Percentiles rank a stretch among this genome's conserved stretches.
phyloP scores from a whole-genome alignment of 2,113 vertebrate genomes.

The Micronisus gabar region DNA sequence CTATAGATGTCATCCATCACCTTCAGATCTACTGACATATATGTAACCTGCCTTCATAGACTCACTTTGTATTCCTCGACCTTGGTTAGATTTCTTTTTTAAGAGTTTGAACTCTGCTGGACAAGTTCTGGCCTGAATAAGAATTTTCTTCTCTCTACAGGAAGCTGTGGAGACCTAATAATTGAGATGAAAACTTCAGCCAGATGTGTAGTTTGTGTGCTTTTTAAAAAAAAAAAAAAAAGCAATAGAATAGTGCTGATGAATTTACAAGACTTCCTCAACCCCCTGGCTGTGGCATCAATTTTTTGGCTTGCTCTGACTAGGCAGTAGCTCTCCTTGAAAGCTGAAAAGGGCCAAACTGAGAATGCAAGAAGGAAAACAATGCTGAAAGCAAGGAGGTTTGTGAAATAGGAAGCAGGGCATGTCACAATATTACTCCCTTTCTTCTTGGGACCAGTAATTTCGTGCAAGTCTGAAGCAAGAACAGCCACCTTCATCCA shows the following conservation, averaged over 20 bases:
- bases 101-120: constrained; percentile 1
- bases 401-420: not conserved
- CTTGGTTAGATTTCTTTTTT: constrained; percentile 6
- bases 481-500: not conserved
- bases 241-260: not conserved
- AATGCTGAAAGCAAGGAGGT: not conserved
- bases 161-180: not conserved
- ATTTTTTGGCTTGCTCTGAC: not conserved
- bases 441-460: not conserved
- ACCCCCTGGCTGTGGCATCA: not conserved
- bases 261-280: not conserved
- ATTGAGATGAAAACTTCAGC: not conserved
- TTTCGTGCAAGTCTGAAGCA: not conserved
- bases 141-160: not conserved
- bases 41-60: constrained; percentile 37
- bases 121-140: constrained; percentile 9
- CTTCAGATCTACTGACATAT: constrained; percentile 61
- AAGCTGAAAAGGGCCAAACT: not conserved
- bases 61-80: constrained; percentile 40
- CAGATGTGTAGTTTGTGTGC: not conserved
- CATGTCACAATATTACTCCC: not conserved
- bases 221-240: not conserved
- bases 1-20: constrained; percentile 65
- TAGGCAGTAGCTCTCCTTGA: not conserved
- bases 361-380: not conserved